Evolutionary conservation across 1,140 invertebrate species (phyloP).

Genomic region (Anastatus disparis): DNA sequence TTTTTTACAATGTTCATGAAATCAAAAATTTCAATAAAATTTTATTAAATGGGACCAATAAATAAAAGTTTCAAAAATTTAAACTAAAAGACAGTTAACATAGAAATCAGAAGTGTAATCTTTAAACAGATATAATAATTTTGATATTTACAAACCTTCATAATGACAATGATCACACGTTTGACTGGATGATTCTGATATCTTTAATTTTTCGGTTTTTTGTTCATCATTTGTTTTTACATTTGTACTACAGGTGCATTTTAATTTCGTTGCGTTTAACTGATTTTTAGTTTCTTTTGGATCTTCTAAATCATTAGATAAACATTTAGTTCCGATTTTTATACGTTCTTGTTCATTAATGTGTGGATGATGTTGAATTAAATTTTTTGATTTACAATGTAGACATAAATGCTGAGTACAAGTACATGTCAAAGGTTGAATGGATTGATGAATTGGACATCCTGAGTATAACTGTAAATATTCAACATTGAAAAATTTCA

Average conservation of each 20-base stretch:
- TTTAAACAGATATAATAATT: background rate
- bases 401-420: conserved; percentile 31
- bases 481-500: background rate
- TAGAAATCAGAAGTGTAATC: background rate
- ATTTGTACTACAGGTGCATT: conserved; percentile 40
- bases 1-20: no score
- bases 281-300: conserved; percentile 61
- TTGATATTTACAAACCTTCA: conserved; percentile 17
- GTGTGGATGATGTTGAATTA: background rate
- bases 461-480: background rate
- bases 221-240: background rate
- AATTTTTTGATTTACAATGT: conserved; percentile 23
- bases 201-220: background rate
- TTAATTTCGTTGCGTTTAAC: conserved; percentile 56
- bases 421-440: conserved; percentile 29
- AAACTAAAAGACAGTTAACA: background rate
- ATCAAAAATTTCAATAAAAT: background rate
- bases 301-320: conserved; percentile 33
- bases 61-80: background rate
- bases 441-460: conserved; percentile 41
- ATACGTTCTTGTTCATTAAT: background rate
- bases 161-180: background rate
- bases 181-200: background rate
- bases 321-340: conserved; percentile 1
- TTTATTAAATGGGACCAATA: background rate